phyloP scores from a whole-genome alignment of 2,888 invertebrate species.

The Sisyra terminalis region DNA sequence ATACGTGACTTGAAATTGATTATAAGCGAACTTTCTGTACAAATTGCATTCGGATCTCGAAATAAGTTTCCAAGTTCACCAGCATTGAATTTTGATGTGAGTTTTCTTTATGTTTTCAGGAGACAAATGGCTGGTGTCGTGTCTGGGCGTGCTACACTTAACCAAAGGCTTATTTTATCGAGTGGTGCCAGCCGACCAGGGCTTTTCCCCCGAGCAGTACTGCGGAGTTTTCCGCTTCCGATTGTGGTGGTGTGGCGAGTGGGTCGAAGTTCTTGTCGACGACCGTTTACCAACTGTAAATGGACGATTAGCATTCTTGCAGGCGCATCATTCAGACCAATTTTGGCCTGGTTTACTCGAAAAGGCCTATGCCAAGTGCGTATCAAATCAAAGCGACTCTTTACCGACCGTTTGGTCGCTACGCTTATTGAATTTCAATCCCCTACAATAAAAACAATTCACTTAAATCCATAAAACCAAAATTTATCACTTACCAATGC shows the following conservation, averaged over 20 bases:
- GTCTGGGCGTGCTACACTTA: slow-evolving; percentile 68
- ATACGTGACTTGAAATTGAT: no score
- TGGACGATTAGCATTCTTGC: slow-evolving; percentile 71
- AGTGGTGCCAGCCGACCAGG: slow-evolving; percentile 82
- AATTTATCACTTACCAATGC: no score
- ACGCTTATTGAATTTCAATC: no score
- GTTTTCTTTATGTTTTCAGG: slow-evolving; percentile 38
- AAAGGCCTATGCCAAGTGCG: slow-evolving; percentile 85
- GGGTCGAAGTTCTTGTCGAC: slow-evolving; percentile 80
- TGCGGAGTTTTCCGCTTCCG: slow-evolving; percentile 77
- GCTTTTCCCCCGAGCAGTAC: slow-evolving; percentile 49
- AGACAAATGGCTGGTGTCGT: slow-evolving; percentile 81
- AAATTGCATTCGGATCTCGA: no score
- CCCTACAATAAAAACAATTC: no score
- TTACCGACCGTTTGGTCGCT: neutral
- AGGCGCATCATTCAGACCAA: slow-evolving; percentile 62
- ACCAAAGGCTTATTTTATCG: slow-evolving; percentile 79
- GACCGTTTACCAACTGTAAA: slow-evolving; percentile 80
- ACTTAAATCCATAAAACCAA: no score
- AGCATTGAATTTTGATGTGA: no score
- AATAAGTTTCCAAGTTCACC: no score
- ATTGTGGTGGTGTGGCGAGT: slow-evolving; percentile 87
- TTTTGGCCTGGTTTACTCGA: slow-evolving; percentile 83
- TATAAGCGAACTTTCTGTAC: no score
- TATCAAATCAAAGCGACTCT: slow-evolving; percentile 12